A percentile compares a stretch with the other conserved stretches of the same genome.
Conservation (phyloP, 2,888 invertebrate species). For the Melanostoma scalare region DNA sequence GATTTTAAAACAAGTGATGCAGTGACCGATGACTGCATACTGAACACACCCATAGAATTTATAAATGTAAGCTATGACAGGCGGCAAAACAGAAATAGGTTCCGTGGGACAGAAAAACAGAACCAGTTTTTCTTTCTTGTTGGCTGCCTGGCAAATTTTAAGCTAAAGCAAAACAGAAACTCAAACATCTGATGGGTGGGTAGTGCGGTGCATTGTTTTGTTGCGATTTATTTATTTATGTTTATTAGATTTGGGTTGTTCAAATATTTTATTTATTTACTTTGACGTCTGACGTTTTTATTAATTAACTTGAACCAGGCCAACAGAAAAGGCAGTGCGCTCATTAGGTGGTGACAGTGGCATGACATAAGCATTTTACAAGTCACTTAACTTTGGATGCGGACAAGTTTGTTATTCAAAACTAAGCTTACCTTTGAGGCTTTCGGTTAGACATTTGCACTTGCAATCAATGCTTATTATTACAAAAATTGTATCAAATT, state of each 20-base stretch:
- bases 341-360: constrained; percentile 52
- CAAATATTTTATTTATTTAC: constrained; percentile 20
- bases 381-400: background rate
- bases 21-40: constrained; percentile 69
- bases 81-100: constrained; percentile 48
- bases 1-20: constrained; percentile 53
- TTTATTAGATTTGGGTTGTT: constrained; percentile 9
- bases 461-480: too few relatives aligned
- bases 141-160: background rate
- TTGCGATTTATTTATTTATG: constrained; percentile 17
- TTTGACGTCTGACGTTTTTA: constrained; percentile 64
- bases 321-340: background rate
- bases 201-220: constrained; percentile 19
- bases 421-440: too few relatives aligned
- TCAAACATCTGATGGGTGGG: constrained; percentile 64
- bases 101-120: constrained; percentile 10
- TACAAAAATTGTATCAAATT: too few relatives aligned
- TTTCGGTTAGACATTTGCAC: too few relatives aligned
- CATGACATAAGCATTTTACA: constrained; percentile 33
- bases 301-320: constrained; percentile 35
- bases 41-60: constrained; percentile 67
- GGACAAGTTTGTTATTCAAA: too few relatives aligned
- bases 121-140: constrained; percentile 57
- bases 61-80: constrained; percentile 59
- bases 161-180: constrained; percentile 32